Percentiles rank a stretch among this genome's conserved stretches.
phyloP scores from a whole-genome alignment of 1,140 invertebrate species.

The Bilobella aurantiaca region DNA sequence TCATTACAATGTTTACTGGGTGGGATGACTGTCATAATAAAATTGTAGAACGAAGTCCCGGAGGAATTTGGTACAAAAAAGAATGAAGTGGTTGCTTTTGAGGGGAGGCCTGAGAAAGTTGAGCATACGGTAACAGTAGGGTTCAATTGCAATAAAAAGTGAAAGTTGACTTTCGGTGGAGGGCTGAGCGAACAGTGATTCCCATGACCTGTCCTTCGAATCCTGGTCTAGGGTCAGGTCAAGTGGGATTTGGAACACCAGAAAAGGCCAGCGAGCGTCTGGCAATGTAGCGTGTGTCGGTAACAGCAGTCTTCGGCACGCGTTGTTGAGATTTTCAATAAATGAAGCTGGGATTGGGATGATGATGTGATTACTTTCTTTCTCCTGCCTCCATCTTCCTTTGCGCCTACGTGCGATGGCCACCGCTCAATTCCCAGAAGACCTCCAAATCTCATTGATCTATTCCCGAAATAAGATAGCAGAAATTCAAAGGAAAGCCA shows the following conservation, averaged over 20 bases:
- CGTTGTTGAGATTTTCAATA: constrained; percentile 7
- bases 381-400: constrained; percentile 1
- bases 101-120: constrained; percentile 15
- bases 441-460: constrained; percentile 30
- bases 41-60: not conserved
- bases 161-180: too few species aligned
- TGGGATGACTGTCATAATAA: too few species aligned
- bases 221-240: constrained; percentile 34
- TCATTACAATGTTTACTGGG: too few species aligned
- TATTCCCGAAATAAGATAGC: constrained; percentile 11
- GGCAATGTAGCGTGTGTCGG: too few species aligned
- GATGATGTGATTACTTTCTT: constrained; percentile 26
- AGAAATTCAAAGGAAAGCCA: too few species aligned
- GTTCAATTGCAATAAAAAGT: too few species aligned
- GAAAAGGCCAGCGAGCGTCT: constrained; percentile 1
- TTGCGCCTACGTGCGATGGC: constrained; percentile 17
- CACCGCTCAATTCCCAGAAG: constrained; percentile 22
- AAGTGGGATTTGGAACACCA: constrained; percentile 29
- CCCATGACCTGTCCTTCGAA: constrained; percentile 31
- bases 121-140: constrained; percentile 16
- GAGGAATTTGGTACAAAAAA: not conserved
- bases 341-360: constrained; percentile 18
- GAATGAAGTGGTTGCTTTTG: not conserved
- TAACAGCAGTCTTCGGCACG: too few species aligned
- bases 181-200: constrained; percentile 33